These are phyloP conservation scores for Acridotheres tristis DNA, from an alignment of 2,797 vertebrate species.

Conservation along the genomic window DNA sequence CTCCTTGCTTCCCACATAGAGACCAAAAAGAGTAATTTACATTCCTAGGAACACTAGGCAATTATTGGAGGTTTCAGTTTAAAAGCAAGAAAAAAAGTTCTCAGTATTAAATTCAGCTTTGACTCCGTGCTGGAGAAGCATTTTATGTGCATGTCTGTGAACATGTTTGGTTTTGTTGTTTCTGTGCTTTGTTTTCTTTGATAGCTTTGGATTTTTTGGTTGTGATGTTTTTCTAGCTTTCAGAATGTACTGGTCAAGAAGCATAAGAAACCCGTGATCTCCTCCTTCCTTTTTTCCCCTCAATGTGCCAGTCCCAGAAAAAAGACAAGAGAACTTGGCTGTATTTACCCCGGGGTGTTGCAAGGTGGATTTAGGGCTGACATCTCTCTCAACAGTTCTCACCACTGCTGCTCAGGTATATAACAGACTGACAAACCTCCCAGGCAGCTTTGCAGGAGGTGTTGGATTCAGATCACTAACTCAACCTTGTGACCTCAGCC, in stretches of 20 bases:
- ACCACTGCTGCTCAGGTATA: background rate
- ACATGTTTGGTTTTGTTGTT: background rate
- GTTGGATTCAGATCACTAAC: background rate
- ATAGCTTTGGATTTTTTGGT: background rate
- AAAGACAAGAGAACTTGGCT: background rate
- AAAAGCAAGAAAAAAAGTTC: background rate
- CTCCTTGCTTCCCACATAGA: constrained; percentile 43
- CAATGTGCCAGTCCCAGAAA: background rate
- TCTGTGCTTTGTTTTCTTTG: background rate
- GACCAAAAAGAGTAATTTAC: constrained; percentile 60
- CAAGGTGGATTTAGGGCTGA: background rate
- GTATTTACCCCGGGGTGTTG: background rate
- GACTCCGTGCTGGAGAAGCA: background rate
- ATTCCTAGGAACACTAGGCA: constrained; percentile 39
- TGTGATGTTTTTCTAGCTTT: background rate
- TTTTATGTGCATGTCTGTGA: background rate
- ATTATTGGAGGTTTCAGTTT: constrained; percentile 44
- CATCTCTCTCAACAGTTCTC: background rate
- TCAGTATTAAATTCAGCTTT: constrained; percentile 25
- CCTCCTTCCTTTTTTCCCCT: background rate
- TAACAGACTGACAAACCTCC: background rate
- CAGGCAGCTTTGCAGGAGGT: background rate
- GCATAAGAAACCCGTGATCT: background rate
- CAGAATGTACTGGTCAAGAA: background rate
- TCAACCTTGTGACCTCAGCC: background rate